Base-by-base conservation (phyloP, 2,113 vertebrate genomes). In the Enhydra lutris region DNA sequence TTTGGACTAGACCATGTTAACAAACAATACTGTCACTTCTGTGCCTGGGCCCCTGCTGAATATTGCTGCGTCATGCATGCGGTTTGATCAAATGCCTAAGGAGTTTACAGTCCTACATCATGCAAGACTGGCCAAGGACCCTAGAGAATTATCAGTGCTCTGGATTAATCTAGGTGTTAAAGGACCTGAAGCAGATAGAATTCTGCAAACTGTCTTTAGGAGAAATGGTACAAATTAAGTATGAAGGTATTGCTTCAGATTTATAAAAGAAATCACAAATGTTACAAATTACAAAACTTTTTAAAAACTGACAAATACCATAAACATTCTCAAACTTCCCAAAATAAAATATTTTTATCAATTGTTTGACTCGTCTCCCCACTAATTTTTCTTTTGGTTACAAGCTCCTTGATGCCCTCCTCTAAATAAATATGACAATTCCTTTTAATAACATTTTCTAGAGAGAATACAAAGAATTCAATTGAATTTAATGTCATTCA, bases 301-400 rank as follows among this genome's bases (percentile, higher is more conserved):
- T 20, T 0, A 20, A 69, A 69, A 76, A 52, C 9, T 92, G 59
- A 24, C 17, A 96, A 65, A 74, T 78, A 7, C 59, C 47, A 83
- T 15, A 80, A 79, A 90, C 39, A 85, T 63, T n/a, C 50, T 78
- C 42, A 80, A 96, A 91, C 67, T 7, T 34, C 34, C 7, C 34
- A 67, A 93, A 89, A 50, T 47, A 94, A 85, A 86, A 91, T 63
- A 86, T 74, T 94, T 50, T 81, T 94, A 74, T 87, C 24, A 86
- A 74, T 61, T 78, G 42, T 39, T 78, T 78, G 50, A 88, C 11
- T 81, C 52, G 63, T 24, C 11, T 65, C 83, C 92, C 52, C 95
- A 86, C 36, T 73, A 79, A 71, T 23, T 47, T 87, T 85, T 76
- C 59, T 61, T 94, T 50, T 47, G 13, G 34, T 23, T 79, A 14